Base-by-base conservation (phyloP, 1,140 invertebrate genomes). In the Ladona fulva region DNA sequence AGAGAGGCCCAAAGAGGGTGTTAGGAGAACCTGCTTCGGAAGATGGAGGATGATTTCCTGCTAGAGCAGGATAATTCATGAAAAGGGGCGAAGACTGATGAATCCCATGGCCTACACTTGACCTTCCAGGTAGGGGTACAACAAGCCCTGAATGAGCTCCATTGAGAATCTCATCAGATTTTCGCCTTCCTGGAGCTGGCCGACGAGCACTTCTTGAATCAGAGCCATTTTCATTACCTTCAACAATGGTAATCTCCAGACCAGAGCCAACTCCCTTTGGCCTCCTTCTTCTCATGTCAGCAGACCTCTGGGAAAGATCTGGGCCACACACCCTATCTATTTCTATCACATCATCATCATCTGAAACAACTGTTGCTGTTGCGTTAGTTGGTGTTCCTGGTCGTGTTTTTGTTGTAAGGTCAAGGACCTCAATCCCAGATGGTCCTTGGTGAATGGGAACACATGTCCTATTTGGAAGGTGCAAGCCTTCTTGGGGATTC, bases 401-500 rank as follows among this genome's bases (percentile, higher is more conserved):
- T 10, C 42, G 25, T n/a, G 75, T 22, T 76, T 76, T 76, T 42
- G 42, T 42, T 22, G 22, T 29, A n/a, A 76, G 42, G 42, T 76
- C 75, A n/a, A 76, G 25, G 22, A 76, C 75, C 42, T 76, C 75
- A 24, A 75, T 75, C 19, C 25, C 75, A 25, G 25, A 37, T 8
- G 75, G 19, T 42, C 25, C 42, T 66, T 3, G 52, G 29, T 75
- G 12, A 14, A 0, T 1, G 11, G 75, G 25, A n/a, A 29, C n/a
- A 22, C 25, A 42, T 76, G 25, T 76, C 25, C 25, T 42, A 5
- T 66, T 16, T 0, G 88, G 87, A 1, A 86, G 84, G 80, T 86
- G 84, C 79, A 89, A 85, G 12, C 88, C 87, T 79, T 92, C 90
- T 81, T 92, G 92, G 0, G 91, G 91, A 84, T 92, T 91, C 0